Percentiles rank a stretch among this genome's conserved stretches.
These are phyloP conservation scores for Oncorhynchus gorbuscha DNA, from an alignment of 2,113 vertebrate genomes.

Conservation along the genomic window DNA sequence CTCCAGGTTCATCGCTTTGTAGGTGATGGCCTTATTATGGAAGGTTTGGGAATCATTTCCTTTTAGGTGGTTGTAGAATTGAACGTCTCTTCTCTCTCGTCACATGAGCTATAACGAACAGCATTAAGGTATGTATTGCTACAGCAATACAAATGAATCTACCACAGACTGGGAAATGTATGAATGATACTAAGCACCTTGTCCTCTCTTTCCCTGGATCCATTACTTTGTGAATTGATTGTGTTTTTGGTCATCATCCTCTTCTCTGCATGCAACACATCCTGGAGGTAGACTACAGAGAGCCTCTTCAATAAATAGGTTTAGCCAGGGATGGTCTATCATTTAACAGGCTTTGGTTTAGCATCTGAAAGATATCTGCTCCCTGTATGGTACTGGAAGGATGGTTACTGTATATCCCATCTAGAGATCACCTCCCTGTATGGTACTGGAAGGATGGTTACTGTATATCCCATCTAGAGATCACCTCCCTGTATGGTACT, in stretches of 20 bases:
- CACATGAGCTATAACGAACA: constrained; percentile 23
- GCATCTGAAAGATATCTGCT: too few relatives aligned
- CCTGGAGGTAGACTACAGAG: constrained; percentile 57
- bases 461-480: too few relatives aligned
- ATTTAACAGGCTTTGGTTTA: not conserved
- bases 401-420: too few relatives aligned
- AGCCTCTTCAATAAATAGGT: constrained; percentile 72
- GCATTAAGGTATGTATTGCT: constrained; percentile 3
- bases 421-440: too few relatives aligned
- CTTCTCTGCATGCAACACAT: constrained; percentile 65
- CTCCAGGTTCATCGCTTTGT: too few relatives aligned
- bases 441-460: too few relatives aligned
- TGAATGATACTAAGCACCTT: constrained; percentile 73
- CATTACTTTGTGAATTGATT: constrained; percentile 75
- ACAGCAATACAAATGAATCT: constrained; percentile 62
- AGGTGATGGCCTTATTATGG: too few relatives aligned
- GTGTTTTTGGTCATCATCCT: constrained; percentile 72
- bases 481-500: too few relatives aligned
- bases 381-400: too few relatives aligned
- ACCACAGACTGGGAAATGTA: constrained; percentile 64
- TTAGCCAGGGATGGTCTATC: constrained; percentile 58
- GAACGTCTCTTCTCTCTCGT: not conserved
- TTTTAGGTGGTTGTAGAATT: too few relatives aligned
- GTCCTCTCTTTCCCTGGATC: constrained; percentile 58
- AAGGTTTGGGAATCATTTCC: too few relatives aligned